These are phyloP conservation scores for Tragelaphus eurycerus DNA, from an alignment of 2,797 vertebrate species.

Conservation along the genomic window DNA sequence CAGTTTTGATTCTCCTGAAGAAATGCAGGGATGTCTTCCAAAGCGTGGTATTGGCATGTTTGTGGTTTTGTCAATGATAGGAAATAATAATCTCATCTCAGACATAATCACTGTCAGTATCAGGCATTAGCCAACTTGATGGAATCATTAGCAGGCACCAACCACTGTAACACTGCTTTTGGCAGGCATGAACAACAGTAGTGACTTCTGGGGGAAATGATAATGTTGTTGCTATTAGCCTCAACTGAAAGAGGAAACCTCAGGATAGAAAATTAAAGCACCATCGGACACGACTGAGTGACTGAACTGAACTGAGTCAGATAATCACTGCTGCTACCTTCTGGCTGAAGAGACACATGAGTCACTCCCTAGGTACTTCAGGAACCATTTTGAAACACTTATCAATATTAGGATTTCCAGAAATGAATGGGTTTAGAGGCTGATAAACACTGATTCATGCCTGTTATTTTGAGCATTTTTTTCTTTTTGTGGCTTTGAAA, in stretches of 20 bases:
- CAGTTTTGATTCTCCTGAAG: conserved; percentile 1
- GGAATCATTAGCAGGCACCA: not conserved
- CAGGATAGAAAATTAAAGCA: not conserved
- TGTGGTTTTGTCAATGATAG: conserved; percentile 8
- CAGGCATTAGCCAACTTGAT: conserved; percentile 9
- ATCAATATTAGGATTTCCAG: not conserved
- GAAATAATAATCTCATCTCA: conserved; percentile 2
- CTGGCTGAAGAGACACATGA: not conserved
- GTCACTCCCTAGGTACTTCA: not conserved
- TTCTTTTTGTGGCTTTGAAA: not conserved
- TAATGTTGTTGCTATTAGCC: not conserved
- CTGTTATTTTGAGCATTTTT: not conserved
- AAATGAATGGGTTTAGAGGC: not conserved
- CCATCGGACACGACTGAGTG: not conserved
- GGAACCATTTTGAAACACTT: not conserved
- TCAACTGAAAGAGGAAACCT: conserved; percentile 21
- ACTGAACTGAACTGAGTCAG: not conserved
- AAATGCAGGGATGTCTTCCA: not conserved
- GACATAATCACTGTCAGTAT: conserved; percentile 22
- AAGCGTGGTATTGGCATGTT: not conserved
- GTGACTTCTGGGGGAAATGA: conserved; percentile 1
- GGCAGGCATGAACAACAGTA: not conserved
- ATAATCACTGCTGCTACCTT: conserved; percentile 39
- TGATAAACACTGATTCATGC: not conserved
- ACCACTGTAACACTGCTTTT: not conserved